These are phyloP conservation scores for Ornithorhynchus anatinus DNA, from an alignment of 2,113 vertebrate genomes.

Conservation along the genomic window DNA sequence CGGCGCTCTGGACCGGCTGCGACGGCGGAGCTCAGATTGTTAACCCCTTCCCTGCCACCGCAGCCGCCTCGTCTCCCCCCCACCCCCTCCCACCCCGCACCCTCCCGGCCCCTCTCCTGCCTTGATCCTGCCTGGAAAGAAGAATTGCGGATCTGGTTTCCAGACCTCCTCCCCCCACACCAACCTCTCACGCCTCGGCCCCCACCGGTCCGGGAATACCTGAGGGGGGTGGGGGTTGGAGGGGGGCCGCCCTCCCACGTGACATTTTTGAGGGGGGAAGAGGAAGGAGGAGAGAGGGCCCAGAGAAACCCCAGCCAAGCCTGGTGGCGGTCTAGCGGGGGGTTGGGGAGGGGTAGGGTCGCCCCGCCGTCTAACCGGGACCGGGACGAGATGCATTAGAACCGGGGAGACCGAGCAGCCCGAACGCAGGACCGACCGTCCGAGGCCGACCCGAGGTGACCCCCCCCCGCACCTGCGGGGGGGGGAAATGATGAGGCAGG, in stretches of 20 bases:
- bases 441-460: constrained; percentile 5
- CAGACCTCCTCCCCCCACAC: background rate
- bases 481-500: constrained; percentile 53
- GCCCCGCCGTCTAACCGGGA: background rate
- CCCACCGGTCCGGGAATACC: background rate
- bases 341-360: background rate
- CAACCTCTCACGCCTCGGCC: background rate
- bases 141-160: background rate
- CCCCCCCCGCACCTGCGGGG: background rate
- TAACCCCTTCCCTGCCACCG: constrained; percentile 61
- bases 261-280: too few relatives aligned
- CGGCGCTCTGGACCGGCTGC: constrained; percentile 24
- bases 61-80: background rate
- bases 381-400: background rate
- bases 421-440: constrained; percentile 9
- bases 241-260: too few relatives aligned
- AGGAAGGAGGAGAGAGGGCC: constrained; percentile 28
- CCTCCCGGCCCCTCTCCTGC: background rate
- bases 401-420: background rate
- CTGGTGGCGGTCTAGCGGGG: constrained; percentile 3
- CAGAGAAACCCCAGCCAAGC: constrained; percentile 6
- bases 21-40: constrained; percentile 25
- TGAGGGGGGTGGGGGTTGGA: background rate
- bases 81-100: background rate
- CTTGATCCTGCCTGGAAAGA: background rate